phyloP scores from a whole-genome alignment of 2,888 invertebrate genomes.

The Andrena praecox region DNA sequence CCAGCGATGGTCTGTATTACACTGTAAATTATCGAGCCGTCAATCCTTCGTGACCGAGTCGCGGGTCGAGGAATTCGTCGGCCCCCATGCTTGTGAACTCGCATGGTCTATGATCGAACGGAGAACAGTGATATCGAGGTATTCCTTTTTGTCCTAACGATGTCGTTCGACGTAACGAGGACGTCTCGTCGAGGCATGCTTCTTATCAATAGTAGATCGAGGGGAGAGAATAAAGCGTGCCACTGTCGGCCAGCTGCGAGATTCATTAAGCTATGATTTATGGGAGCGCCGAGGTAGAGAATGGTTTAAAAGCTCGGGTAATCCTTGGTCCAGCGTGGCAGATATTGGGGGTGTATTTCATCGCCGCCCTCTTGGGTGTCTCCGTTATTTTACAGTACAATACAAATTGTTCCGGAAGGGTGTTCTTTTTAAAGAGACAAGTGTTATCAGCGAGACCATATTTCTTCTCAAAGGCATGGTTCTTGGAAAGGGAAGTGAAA shows the following conservation, averaged over 20 bases:
- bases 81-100: no score
- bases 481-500: not conserved
- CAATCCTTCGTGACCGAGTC: not conserved
- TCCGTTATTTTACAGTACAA: conserved; percentile 1
- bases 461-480: not conserved
- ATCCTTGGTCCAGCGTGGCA: not conserved
- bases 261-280: conserved; percentile 25
- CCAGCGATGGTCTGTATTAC: no score
- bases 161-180: no score
- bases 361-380: not conserved
- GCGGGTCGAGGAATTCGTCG: not conserved
- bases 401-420: not conserved
- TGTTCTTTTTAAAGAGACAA: not conserved
- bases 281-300: conserved; percentile 1
- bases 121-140: not conserved
- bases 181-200: no score
- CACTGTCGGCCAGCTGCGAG: not conserved
- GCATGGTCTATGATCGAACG: not conserved
- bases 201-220: no score
- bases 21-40: no score
- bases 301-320: not conserved
- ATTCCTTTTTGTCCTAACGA: not conserved
- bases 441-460: not conserved
- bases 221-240: not conserved
- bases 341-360: not conserved